phyloP scores from a whole-genome alignment of 2,113 vertebrate genomes.

The Greenwoodochromis staneri region DNA sequence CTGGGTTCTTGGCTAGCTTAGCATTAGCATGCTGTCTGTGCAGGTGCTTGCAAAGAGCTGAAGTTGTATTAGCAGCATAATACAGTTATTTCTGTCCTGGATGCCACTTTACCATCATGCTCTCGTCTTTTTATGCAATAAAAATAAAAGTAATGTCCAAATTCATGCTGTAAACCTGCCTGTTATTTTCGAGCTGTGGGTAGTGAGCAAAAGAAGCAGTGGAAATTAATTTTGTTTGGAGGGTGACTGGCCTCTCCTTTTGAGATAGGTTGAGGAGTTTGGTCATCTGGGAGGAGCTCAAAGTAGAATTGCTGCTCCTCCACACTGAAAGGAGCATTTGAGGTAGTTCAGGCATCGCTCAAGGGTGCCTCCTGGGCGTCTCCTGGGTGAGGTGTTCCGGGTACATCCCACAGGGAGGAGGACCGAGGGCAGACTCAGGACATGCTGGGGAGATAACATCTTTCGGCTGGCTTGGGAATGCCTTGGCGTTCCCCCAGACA shows the following conservation, averaged over 20 bases:
- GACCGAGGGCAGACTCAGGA: rapidly evolving
- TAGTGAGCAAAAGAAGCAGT: neutral
- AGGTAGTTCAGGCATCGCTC: neutral
- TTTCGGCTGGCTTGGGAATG: neutral
- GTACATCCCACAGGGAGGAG: neutral
- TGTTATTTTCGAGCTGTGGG: neutral
- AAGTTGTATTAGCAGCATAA: neutral
- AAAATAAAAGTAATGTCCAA: neutral
- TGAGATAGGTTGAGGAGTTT: neutral
- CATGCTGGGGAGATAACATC: neutral
- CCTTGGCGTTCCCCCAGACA: neutral
- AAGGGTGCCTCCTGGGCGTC: neutral
- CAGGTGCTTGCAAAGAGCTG: neutral
- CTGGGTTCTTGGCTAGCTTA: neutral
- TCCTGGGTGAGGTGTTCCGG: neutral
- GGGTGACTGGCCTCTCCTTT: neutral
- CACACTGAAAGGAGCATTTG: neutral
- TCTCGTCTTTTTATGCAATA: neutral
- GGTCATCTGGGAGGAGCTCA: neutral
- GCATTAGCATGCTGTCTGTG: neutral
- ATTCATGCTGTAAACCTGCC: neutral
- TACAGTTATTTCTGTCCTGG: neutral
- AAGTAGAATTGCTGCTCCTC: neutral
- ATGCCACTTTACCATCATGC: neutral
- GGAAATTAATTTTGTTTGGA: neutral